Conservation (phyloP, 2,113 vertebrate species). For the Myodes glareolus region DNA sequence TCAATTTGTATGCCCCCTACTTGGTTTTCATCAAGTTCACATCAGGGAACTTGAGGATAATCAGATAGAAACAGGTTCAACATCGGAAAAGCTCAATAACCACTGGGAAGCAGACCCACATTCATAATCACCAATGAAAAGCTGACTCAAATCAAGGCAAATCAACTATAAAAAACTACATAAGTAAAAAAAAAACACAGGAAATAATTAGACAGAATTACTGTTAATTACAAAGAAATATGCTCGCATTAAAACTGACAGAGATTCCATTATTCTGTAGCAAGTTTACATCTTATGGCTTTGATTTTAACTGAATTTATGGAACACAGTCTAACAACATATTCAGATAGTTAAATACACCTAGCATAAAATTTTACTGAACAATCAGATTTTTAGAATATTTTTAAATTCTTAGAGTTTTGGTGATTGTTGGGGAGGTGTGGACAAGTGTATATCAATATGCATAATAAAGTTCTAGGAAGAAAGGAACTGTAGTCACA, state of each 20-base stretch:
- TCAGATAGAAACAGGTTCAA: constrained; percentile 81
- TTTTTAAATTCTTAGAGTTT: background rate
- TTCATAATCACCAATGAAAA: constrained; percentile 76
- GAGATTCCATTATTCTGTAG: background rate
- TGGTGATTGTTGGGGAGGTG: background rate
- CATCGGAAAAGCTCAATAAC: constrained; percentile 73
- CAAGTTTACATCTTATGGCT: background rate
- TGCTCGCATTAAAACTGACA: constrained; percentile 41
- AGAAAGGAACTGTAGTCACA: background rate
- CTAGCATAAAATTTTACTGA: background rate
- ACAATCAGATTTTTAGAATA: background rate
- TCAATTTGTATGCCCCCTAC: constrained; percentile 81
- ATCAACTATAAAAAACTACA: constrained; percentile 67
- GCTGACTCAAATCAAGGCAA: constrained; percentile 75
- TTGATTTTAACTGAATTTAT: constrained; percentile 40
- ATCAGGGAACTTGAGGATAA: constrained; percentile 81
- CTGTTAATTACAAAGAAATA: constrained; percentile 72
- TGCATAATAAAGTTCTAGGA: background rate
- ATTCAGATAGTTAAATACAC: background rate
- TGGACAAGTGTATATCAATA: background rate
- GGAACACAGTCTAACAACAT: background rate
- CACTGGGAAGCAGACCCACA: constrained; percentile 79
- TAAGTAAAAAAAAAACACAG: constrained; percentile 53
- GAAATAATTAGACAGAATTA: constrained; percentile 72
- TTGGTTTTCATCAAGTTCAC: constrained; percentile 86